phyloP scores from a whole-genome alignment of 2,888 invertebrate species.

The Noctua fimbriata region DNA sequence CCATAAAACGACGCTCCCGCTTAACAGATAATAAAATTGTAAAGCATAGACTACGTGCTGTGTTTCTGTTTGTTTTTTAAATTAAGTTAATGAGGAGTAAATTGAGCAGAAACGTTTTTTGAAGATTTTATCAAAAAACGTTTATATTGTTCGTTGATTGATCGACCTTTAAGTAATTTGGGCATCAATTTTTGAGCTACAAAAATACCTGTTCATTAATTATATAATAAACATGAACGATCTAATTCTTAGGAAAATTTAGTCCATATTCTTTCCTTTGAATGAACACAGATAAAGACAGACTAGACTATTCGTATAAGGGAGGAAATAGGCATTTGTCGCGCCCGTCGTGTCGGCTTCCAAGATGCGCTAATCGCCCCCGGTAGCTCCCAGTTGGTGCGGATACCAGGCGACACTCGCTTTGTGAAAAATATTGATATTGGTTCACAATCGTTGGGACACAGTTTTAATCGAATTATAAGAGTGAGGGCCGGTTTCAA shows the following conservation, averaged over 20 bases:
- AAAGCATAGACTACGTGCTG: conserved; percentile 48
- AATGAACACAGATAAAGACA: conserved; percentile 19
- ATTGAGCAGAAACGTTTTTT: conserved; percentile 20
- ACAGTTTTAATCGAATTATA: conserved; percentile 9
- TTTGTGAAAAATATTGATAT: conserved; percentile 28
- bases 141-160: conserved; percentile 10
- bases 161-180: conserved; percentile 17
- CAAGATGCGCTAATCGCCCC: conserved; percentile 32
- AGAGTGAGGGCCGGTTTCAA: background rate
- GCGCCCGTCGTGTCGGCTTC: conserved; percentile 6
- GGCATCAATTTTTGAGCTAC: background rate
- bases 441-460: background rate
- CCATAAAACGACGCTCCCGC: conserved; percentile 47
- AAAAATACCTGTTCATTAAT: background rate
- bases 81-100: conserved; percentile 30
- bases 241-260: background rate
- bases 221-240: background rate
- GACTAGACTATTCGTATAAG: conserved; percentile 32
- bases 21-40: conserved; percentile 62
- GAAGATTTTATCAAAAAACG: conserved; percentile 1
- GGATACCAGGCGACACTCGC: conserved; percentile 19
- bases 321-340: conserved; percentile 47
- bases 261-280: conserved; percentile 1
- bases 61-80: conserved; percentile 41
- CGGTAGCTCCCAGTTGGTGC: conserved; percentile 17